Evolutionary conservation across 2,888 invertebrate species (phyloP).

Genomic region (Phengaris alcon): DNA sequence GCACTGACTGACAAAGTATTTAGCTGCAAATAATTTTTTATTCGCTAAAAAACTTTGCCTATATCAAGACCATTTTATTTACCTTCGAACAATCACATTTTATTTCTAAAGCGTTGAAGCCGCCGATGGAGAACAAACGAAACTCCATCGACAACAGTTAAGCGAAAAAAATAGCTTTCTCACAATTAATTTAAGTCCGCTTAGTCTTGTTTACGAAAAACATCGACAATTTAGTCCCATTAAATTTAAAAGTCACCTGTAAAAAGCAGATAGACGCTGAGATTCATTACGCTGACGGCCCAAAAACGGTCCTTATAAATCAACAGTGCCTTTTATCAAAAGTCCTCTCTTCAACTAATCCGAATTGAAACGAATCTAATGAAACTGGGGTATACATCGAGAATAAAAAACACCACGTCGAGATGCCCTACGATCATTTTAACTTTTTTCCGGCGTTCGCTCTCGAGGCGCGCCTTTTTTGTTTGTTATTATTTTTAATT

Average conservation of each 20-base stretch:
- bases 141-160: conserved; percentile 29
- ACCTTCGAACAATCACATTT: conserved; percentile 13
- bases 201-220: conserved; percentile 36
- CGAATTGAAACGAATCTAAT: conserved; percentile 77
- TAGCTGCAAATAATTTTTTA: neutral
- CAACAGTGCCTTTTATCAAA: conserved; percentile 72
- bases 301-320: conserved; percentile 69
- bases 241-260: conserved; percentile 42
- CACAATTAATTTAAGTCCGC: conserved; percentile 36
- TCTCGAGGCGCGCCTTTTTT: conserved; percentile 60
- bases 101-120: neutral
- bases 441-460: conserved; percentile 73
- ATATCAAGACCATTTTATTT: neutral
- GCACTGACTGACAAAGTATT: neutral
- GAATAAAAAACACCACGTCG: conserved; percentile 61
- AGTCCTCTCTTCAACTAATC: conserved; percentile 74
- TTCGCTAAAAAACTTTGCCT: neutral
- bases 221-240: conserved; percentile 39
- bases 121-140: conserved; percentile 18
- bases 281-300: conserved; percentile 68
- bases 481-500: conserved; percentile 68
- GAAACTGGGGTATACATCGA: conserved; percentile 65
- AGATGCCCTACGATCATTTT: conserved; percentile 75
- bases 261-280: conserved; percentile 55
- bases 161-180: conserved; percentile 35